A percentile compares a stretch with the other conserved stretches of the same genome.
These are phyloP conservation scores for Archips crataeganus DNA, from an alignment of 2,888 invertebrate genomes.

Conservation along the genomic window DNA sequence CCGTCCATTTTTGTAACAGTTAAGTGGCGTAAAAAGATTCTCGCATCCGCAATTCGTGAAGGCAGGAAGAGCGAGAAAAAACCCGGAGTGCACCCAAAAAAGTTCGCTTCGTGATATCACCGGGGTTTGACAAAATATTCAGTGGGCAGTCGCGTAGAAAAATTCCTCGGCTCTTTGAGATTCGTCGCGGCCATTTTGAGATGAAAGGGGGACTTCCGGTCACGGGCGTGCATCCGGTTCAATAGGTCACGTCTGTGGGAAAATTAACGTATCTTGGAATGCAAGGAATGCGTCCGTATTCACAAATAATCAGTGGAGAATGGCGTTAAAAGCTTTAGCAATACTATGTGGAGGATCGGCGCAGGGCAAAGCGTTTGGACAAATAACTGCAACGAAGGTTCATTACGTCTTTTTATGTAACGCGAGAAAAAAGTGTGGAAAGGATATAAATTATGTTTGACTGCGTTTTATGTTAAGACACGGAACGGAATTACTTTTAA, in stretches of 20 bases:
- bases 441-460: neutral
- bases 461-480: too few relatives aligned
- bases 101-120: constrained; percentile 70
- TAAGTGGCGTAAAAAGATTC: constrained; percentile 33
- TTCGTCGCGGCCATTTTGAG: constrained; percentile 79
- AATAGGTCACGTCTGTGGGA: constrained; percentile 49
- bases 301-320: constrained; percentile 39
- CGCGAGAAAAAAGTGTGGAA: neutral
- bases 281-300: constrained; percentile 35
- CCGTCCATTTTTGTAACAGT: constrained; percentile 31
- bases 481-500: too few relatives aligned
- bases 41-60: constrained; percentile 44
- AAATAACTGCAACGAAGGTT: constrained; percentile 12
- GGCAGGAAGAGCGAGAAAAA: constrained; percentile 42
- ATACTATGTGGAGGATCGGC: constrained; percentile 9
- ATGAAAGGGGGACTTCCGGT: constrained; percentile 81
- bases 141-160: constrained; percentile 78
- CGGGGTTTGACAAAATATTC: constrained; percentile 73
- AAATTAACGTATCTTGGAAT: constrained; percentile 41
- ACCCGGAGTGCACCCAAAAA: constrained; percentile 67
- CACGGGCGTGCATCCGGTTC: constrained; percentile 76
- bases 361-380: constrained; percentile 1
- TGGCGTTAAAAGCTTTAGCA: constrained; percentile 38
- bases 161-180: constrained; percentile 75
- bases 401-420: neutral